Conservation (phyloP, 2,113 vertebrate genomes). For the Pagrus major region DNA sequence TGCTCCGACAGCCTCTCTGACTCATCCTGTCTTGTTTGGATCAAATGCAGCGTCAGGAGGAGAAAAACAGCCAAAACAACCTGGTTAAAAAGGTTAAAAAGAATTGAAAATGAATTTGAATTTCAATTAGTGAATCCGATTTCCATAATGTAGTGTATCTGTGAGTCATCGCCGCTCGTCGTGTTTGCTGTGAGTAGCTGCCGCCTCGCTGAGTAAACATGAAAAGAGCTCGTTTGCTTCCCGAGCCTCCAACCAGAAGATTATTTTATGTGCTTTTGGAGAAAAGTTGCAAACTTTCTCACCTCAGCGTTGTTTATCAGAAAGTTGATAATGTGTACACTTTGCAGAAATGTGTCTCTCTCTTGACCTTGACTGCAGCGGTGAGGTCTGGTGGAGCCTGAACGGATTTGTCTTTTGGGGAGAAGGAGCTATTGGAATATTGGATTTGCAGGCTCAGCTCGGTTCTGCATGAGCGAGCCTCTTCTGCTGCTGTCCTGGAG, state of each 20-base stretch:
- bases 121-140: conserved; percentile 70
- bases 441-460: conserved; percentile 58
- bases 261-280: conserved; percentile 2
- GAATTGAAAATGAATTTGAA: conserved; percentile 67
- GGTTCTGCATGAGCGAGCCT: conserved; percentile 47
- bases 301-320: conserved; percentile 28
- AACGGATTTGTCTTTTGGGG: conserved; percentile 55
- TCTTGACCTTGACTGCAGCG: conserved; percentile 25
- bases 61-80: not conserved
- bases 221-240: conserved; percentile 25
- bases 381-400: conserved; percentile 41
- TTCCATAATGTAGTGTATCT: conserved; percentile 68
- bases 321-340: conserved; percentile 35
- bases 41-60: conserved; percentile 46
- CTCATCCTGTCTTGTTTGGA: conserved; percentile 50
- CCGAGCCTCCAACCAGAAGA: conserved; percentile 2
- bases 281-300: conserved; percentile 31
- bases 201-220: conserved; percentile 40
- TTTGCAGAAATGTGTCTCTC: conserved; percentile 3
- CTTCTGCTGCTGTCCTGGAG: conserved; percentile 28
- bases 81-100: conserved; percentile 57
- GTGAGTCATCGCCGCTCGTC: conserved; percentile 46
- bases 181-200: conserved; percentile 12
- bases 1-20: conserved; percentile 45
- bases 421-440: conserved; percentile 58